Percentiles rank a stretch among this genome's conserved stretches.
Evolutionary conservation across 2,797 vertebrate species (phyloP).

Genomic region (Eulemur coronatus): DNA sequence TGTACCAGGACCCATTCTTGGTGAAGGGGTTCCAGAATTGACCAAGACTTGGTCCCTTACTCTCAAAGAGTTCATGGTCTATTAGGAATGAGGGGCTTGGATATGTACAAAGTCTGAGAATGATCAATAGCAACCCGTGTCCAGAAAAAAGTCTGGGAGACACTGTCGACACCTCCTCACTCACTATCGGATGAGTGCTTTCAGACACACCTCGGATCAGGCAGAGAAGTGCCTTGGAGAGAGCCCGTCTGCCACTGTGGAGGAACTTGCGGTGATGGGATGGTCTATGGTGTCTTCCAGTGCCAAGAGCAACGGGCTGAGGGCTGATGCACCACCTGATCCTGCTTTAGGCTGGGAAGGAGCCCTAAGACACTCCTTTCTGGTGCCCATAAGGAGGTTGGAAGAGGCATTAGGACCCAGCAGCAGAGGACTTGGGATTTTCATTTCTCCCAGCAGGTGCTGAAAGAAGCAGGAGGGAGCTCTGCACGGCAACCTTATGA

Average conservation of each 20-base stretch:
- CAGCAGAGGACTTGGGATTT: not conserved
- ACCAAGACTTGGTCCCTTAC: not conserved
- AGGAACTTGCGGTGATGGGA: not conserved
- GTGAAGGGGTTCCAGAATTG: not conserved
- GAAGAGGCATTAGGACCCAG: not conserved
- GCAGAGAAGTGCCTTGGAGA: not conserved
- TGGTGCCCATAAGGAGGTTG: not conserved
- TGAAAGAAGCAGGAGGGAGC: not conserved
- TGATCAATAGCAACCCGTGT: not conserved
- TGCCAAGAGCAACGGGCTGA: not conserved
- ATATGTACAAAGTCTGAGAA: not conserved
- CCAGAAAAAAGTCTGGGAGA: not conserved
- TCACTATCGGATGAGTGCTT: not conserved
- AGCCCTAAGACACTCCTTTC: not conserved
- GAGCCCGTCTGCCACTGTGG: not conserved
- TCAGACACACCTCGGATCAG: not conserved
- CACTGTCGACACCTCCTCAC: not conserved
- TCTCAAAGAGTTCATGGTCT: not conserved
- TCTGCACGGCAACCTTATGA: rapidly evolving
- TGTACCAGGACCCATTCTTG: not conserved
- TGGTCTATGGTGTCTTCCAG: not conserved
- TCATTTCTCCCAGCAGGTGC: not conserved
- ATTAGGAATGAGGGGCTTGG: not conserved
- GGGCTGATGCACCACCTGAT: not conserved
- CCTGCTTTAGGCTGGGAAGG: not conserved